Conservation (phyloP, 2,113 vertebrate genomes). For the Oreochromis aureus region DNA sequence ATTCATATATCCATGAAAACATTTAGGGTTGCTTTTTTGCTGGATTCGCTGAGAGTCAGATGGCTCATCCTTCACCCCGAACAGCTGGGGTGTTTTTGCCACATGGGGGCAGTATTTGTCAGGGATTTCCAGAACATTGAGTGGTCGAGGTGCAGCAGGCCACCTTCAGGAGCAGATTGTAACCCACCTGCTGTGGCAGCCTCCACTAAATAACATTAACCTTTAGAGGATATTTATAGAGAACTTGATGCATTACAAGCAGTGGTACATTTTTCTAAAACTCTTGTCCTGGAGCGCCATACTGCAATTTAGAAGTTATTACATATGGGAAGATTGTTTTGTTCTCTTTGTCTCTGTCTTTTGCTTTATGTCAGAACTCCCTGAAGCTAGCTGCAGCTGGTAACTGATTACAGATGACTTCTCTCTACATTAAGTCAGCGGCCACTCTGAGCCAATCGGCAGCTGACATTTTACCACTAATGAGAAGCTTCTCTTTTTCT, state of each 20-base stretch:
- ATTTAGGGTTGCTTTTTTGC: not conserved
- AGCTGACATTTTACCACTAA: slow-evolving; percentile 26
- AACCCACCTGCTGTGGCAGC: slow-evolving; percentile 32
- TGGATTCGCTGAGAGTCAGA: not conserved
- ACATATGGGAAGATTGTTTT: not conserved
- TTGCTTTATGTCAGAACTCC: not conserved
- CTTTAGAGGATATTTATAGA: not conserved
- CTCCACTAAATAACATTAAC: slow-evolving; percentile 2
- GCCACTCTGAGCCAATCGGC: slow-evolving; percentile 24
- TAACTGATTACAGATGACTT: slow-evolving; percentile 46
- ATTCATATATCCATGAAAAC: not conserved
- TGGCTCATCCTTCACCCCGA: not conserved
- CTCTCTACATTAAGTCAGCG: not conserved
- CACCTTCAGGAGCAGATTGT: not conserved
- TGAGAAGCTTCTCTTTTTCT: slow-evolving; percentile 23
- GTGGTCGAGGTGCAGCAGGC: not conserved
- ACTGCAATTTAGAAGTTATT: not conserved
- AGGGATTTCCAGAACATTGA: not conserved
- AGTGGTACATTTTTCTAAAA: not conserved
- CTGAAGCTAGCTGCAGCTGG: not conserved
- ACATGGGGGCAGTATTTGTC: slow-evolving; percentile 52
- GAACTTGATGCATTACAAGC: not conserved
- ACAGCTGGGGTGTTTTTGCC: not conserved
- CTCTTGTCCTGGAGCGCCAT: not conserved
- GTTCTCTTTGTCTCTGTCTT: not conserved